Conservation (phyloP, 2,797 vertebrate genomes). For the Mus minutoides region DNA sequence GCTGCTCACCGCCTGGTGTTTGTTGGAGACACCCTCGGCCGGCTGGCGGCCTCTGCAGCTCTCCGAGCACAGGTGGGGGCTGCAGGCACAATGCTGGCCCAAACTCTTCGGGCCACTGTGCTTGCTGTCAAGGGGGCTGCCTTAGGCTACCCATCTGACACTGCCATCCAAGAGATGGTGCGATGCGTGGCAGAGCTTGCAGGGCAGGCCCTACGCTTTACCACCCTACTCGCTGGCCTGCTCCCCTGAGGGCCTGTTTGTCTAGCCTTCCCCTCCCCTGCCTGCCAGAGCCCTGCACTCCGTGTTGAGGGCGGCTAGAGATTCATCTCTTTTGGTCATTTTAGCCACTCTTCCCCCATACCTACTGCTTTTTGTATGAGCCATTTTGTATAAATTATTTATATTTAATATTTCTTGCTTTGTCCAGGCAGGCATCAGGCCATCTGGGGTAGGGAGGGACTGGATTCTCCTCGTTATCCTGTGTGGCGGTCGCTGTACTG, state of each 20-base stretch:
- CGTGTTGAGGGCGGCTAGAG: background rate
- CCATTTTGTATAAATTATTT: conserved; percentile 84
- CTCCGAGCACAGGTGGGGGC: conserved; percentile 92
- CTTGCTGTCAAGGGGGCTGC: conserved; percentile 94
- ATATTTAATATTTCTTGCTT: conserved; percentile 80
- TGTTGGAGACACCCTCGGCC: conserved; percentile 94
- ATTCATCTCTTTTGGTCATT: conserved; percentile 55
- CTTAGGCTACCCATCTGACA: conserved; percentile 92
- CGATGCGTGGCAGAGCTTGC: conserved; percentile 92
- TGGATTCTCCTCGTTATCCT: background rate
- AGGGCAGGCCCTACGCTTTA: conserved; percentile 92
- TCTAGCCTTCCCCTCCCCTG: background rate
- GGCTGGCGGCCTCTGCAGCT: conserved; percentile 91
- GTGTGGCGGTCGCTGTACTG: background rate
- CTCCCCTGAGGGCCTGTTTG: conserved; percentile 79
- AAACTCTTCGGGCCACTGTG: conserved; percentile 92
- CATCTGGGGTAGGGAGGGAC: conserved; percentile 5
- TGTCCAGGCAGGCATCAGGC: conserved; percentile 41
- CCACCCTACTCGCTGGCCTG: conserved; percentile 91
- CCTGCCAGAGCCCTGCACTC: background rate
- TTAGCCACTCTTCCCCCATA: conserved; percentile 37
- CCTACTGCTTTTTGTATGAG: conserved; percentile 78
- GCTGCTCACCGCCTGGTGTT: conserved; percentile 96
- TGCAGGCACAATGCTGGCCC: conserved; percentile 91
- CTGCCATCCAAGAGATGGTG: conserved; percentile 93